Base-by-base conservation (phyloP, 2,113 vertebrate genomes). In the Gnathonemus longibarbis region DNA sequence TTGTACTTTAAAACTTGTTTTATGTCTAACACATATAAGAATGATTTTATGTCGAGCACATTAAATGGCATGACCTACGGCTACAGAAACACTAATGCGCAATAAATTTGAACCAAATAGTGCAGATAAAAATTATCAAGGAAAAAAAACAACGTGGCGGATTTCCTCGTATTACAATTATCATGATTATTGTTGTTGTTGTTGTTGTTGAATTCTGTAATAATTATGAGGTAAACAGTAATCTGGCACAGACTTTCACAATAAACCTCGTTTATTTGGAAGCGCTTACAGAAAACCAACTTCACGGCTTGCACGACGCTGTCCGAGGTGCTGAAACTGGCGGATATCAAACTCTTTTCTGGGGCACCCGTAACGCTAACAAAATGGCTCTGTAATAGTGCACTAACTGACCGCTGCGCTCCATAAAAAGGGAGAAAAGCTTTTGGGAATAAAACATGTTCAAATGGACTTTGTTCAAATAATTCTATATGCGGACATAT, bases 261-360 rank as follows among this genome's bases (percentile, higher is more conserved):
- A 70, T 70, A 31, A 70, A 31, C 62, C 74, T 35, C 15, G 31
- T 42, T 15, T 80, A 42, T 80, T 19, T 42, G 74, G 74, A 80
- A 42, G 74, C 17, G 13, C 11, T n/a, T 80, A 19, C 13, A 80
- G n/a, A 27, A 70, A 70, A 70, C 58, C 58, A 66, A 66, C 62
- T 70, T 70, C n/a, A 70, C 39, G 17, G 77, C 39, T 6, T 83
- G 17, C 21, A n/a, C 46, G 45, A 24, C 2, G 53, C 89, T 88
- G 89, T 66, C 93, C 92, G 92, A 90, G 93, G 93, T 93, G 80
- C 93, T 93, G 92, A 93, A 93, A 92, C 50, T 39, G 31, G 31
- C 19, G 35, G 15, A 3, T 21, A 10, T 11, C 19, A 56, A 50
- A 84, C n/a, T 56, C 15, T 31, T 58, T 88, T 45, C 21, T 66